Base-by-base conservation (phyloP, 2,797 vertebrate genomes). In the Jordanella pulchra region DNA sequence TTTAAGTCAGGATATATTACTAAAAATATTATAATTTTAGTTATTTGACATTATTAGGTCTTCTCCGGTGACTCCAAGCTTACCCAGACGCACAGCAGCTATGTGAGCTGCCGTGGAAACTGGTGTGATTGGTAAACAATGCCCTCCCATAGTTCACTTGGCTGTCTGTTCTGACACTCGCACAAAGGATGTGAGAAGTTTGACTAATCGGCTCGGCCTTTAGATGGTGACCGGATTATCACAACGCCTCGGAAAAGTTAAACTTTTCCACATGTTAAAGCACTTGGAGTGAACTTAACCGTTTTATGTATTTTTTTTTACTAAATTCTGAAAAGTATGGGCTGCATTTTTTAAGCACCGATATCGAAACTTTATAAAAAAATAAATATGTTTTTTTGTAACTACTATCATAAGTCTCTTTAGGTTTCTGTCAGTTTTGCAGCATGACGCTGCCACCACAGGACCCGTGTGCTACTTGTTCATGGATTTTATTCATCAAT, bases 191-290 rank as follows among this genome's bases (percentile, higher is more conserved):
- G 84, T 80, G 82, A 77, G 75, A 84, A 81, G 65, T 76, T 25
- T 82, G 85, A 86, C 64, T 87, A 65, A 81, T 69, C 55, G 1
- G 23, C 55, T 69, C 77, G 78, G 67, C 85, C 75, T 87, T 88
- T 88, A 68, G 60, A 78, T 53, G 9, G 56, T 55, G 60, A 71
- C 15, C 18, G 55, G 75, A 67, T 75, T 66, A 48, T 74, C 12
- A 12, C 27, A 70, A 58, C 42, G 12, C 25, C 23, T 25, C 1
- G 5, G 35, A 3, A 44, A 25, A 63, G 21, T 42, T 42, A 6
- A 23, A 61, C 30, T 7, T 61, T 25, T 63, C 5, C 10, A 61
- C 21, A 35, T 61, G 23, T 39, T 42, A 39, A 39, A 23, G 7
- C 23, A n/a, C 18, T 1, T 60, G 1, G 12, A 61, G 2, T 32